phyloP scores from a whole-genome alignment of 2,888 invertebrate species.

The Automeris io region DNA sequence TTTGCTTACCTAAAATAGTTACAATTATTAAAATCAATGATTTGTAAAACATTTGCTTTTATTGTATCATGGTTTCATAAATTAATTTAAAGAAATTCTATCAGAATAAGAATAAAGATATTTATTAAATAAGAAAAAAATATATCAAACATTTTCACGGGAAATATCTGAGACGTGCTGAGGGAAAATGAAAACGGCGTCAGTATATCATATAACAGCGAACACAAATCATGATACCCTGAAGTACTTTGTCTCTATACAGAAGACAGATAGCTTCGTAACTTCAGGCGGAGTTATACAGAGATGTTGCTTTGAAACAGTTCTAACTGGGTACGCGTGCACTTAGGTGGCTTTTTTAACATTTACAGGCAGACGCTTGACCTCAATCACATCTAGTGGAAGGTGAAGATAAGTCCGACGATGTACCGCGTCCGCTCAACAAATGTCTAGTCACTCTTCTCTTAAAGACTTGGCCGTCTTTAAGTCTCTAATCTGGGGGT shows the following conservation, averaged over 20 bases:
- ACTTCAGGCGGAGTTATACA: background rate
- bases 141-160: background rate
- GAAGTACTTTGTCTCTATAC: conserved; percentile 15
- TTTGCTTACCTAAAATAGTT: too few species aligned
- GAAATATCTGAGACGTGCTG: background rate
- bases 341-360: background rate
- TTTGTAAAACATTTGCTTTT: too few species aligned
- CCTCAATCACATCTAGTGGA: too few species aligned
- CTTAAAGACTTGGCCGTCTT: too few species aligned
- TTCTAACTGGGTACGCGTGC: background rate
- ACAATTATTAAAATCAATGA: too few species aligned
- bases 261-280: conserved; percentile 1
- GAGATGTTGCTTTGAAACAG: background rate
- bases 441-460: too few species aligned
- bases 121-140: background rate
- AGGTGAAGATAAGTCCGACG: too few species aligned
- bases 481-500: too few species aligned
- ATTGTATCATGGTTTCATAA: too few species aligned
- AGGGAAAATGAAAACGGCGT: background rate
- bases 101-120: background rate
- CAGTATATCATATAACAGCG: background rate
- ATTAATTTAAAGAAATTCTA: too few species aligned
- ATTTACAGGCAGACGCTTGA: too few species aligned
- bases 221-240: conserved; percentile 14
- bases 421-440: too few species aligned